These are phyloP conservation scores for Gari tellinella DNA, from an alignment of 2,888 invertebrate genomes.

Conservation along the genomic window DNA sequence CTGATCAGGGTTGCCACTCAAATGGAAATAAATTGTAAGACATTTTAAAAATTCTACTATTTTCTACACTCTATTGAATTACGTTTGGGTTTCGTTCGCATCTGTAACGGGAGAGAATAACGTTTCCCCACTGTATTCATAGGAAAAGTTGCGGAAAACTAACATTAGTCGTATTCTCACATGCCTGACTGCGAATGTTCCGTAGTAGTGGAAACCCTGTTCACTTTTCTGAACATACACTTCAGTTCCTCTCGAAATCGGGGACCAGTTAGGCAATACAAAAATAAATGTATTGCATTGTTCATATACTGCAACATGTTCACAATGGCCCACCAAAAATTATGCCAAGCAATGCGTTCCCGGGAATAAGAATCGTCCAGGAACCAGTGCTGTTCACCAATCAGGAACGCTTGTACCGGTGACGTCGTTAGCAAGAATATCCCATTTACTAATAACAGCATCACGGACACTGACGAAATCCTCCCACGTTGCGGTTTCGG, in stretches of 20 bases:
- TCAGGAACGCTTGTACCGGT: slow-evolving; percentile 73
- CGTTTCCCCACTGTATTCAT: too few species aligned
- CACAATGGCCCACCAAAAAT: slow-evolving; percentile 71
- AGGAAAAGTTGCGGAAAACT: too few species aligned
- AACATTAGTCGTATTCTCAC: too few species aligned
- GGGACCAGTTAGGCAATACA: slow-evolving; percentile 75
- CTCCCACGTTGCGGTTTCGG: slow-evolving; percentile 1
- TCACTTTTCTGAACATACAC: slow-evolving; percentile 43
- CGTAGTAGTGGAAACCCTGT: slow-evolving; percentile 11
- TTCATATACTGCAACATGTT: slow-evolving; percentile 77
- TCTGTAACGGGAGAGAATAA: too few species aligned
- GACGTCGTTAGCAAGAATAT: slow-evolving; percentile 71
- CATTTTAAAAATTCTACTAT: too few species aligned
- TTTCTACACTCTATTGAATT: too few species aligned
- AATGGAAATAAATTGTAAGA: too few species aligned
- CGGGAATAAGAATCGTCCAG: slow-evolving; percentile 29
- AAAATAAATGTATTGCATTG: slow-evolving; percentile 74
- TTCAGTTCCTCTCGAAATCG: slow-evolving; percentile 68
- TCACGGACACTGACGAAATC: slow-evolving; percentile 66
- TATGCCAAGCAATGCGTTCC: slow-evolving; percentile 57
- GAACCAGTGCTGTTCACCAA: slow-evolving; percentile 67
- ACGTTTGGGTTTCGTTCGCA: too few species aligned
- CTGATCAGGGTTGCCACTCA: too few species aligned
- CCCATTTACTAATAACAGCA: slow-evolving; percentile 70
- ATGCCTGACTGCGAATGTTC: background rate